A percentile compares a stretch with the other conserved stretches of the same genome.
phyloP scores from a whole-genome alignment of 2,113 vertebrate genomes.

The Xiphias gladius region DNA sequence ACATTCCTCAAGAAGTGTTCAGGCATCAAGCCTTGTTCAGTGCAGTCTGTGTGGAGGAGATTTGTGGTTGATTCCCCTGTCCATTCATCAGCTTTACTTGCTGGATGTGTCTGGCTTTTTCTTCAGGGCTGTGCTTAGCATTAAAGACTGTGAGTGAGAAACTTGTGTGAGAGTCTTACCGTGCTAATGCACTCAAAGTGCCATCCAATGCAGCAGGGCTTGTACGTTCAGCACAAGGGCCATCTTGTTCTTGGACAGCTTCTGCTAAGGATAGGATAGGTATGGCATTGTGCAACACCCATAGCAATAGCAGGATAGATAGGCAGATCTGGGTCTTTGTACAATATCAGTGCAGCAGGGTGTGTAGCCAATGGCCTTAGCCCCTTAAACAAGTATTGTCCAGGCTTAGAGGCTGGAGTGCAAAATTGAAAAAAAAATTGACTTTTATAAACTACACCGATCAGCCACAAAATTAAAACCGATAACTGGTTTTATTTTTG shows the following conservation, averaged over 20 bases:
- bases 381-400: slow-evolving; percentile 6
- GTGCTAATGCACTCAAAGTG: slow-evolving; percentile 23
- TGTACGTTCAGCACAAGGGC: slow-evolving; percentile 10
- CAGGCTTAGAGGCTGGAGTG: not conserved
- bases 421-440: not conserved
- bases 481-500: too few relatives aligned
- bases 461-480: too few relatives aligned
- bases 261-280: not conserved
- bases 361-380: not conserved
- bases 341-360: not conserved
- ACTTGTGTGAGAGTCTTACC: slow-evolving; percentile 5
- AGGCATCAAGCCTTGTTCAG: slow-evolving; percentile 34
- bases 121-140: slow-evolving; percentile 35
- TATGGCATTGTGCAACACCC: not conserved
- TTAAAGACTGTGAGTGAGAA: slow-evolving; percentile 26
- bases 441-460: not conserved
- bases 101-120: slow-evolving; percentile 35
- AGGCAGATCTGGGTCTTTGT: not conserved
- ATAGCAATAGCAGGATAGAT: not conserved
- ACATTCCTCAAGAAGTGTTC: slow-evolving; percentile 36
- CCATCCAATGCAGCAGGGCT: not conserved
- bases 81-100: slow-evolving; percentile 56
- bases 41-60: slow-evolving; percentile 41
- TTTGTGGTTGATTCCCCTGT: slow-evolving; percentile 41
- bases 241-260: slow-evolving; percentile 19